These are phyloP conservation scores for Chiridota heheva DNA, from an alignment of 35 echinoderm and acorn worm species.

Conservation along the genomic window DNA sequence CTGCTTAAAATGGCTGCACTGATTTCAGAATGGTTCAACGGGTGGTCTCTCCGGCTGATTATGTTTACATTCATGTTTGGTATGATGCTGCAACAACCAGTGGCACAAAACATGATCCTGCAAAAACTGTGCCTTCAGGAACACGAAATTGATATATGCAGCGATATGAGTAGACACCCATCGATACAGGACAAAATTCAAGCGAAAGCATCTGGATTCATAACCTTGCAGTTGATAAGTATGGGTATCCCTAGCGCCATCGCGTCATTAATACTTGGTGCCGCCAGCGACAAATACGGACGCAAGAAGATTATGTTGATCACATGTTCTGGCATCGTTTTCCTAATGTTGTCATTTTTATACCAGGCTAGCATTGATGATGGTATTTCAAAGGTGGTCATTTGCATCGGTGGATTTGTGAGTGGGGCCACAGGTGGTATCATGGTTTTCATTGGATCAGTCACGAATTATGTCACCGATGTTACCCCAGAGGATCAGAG, in stretches of 20 bases:
- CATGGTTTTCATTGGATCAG: constrained; percentile 61
- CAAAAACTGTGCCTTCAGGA: constrained; percentile 56
- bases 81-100: constrained; percentile 66
- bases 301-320: constrained; percentile 68
- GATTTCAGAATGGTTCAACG: no score
- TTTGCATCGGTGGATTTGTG: constrained; percentile 73
- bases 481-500: constrained; percentile 62
- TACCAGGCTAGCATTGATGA: constrained; percentile 22
- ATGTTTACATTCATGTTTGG: constrained; percentile 78
- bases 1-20: no score
- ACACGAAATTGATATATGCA: constrained; percentile 47
- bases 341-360: constrained; percentile 36
- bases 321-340: constrained; percentile 44
- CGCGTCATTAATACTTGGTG: constrained; percentile 67
- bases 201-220: constrained; percentile 42
- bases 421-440: constrained; percentile 46
- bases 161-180: constrained; percentile 53
- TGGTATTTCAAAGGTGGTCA: constrained; percentile 16
- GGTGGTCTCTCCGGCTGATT: constrained; percentile 28
- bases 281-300: constrained; percentile 77
- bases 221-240: constrained; percentile 37
- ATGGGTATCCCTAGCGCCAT: constrained; percentile 58
- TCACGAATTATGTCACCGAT: constrained; percentile 83
- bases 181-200: constrained; percentile 64
- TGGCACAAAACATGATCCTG: constrained; percentile 73